phyloP scores from a whole-genome alignment of 2,888 invertebrate species.

The Cosmorhoe ocellata region DNA sequence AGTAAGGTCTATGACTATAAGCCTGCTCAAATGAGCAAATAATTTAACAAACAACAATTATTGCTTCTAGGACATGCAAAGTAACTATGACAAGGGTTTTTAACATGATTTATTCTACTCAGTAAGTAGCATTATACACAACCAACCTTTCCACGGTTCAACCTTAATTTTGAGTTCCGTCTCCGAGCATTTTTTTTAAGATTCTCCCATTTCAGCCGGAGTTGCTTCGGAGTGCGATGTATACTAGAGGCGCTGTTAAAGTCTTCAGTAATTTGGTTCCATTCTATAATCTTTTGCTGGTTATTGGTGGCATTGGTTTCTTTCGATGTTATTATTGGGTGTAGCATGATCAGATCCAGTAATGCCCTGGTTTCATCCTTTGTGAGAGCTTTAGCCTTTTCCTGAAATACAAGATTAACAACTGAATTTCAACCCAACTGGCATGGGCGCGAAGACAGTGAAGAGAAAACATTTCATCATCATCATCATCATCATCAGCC shows the following conservation, averaged over 20 bases:
- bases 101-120: too few species aligned
- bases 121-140: too few species aligned
- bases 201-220: conserved; percentile 10
- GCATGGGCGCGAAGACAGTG: too few species aligned
- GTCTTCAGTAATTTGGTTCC: conserved; percentile 7
- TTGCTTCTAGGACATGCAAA: too few species aligned
- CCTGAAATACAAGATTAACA: background rate
- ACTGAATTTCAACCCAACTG: background rate
- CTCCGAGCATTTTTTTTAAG: conserved; percentile 10
- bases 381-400: conserved; percentile 5
- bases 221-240: conserved; percentile 3
- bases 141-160: conserved; percentile 6
- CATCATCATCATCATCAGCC: too few species aligned
- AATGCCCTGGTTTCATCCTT: conserved; percentile 7
- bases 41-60: too few species aligned
- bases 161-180: conserved; percentile 1
- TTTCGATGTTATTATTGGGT: conserved; percentile 10
- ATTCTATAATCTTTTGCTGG: conserved; percentile 8
- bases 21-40: too few species aligned
- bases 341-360: conserved; percentile 1
- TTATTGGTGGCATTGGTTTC: conserved; percentile 6
- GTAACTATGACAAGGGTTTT: too few species aligned
- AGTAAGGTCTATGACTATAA: too few species aligned
- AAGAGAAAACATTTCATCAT: too few species aligned
- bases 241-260: conserved; percentile 2